Percentiles rank a stretch among this genome's conserved stretches.
These are phyloP conservation scores for Opisthocomus hoazin DNA, from an alignment of 2,113 vertebrate genomes.

Conservation along the genomic window DNA sequence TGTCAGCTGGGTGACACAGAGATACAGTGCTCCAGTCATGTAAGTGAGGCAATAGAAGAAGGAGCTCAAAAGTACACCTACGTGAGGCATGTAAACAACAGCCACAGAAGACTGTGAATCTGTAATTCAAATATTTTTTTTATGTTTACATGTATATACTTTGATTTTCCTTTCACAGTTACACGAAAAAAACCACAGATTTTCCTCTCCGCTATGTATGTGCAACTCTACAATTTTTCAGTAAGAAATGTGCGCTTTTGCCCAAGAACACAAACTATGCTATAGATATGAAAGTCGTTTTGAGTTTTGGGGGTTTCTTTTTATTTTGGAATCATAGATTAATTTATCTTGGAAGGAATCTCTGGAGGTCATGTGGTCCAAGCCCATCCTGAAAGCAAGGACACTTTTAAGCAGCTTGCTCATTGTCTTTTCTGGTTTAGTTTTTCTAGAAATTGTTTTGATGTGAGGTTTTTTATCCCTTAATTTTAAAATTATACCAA, in stretches of 20 bases:
- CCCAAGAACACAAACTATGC: neutral
- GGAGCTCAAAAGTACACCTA: neutral
- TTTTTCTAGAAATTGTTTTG: neutral
- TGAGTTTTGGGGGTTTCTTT: rapidly evolving
- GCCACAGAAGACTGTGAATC: neutral
- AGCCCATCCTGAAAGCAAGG: neutral
- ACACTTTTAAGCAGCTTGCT: neutral
- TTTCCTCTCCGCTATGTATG: neutral
- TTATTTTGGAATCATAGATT: neutral
- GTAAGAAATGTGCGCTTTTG: neutral
- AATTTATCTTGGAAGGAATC: neutral
- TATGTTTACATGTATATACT: neutral
- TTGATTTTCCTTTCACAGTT: neutral
- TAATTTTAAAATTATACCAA: neutral
- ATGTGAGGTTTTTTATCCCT: neutral
- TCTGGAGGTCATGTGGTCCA: neutral
- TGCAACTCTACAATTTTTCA: neutral
- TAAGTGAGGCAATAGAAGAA: neutral
- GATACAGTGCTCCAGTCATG: neutral
- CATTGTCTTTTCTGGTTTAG: neutral
- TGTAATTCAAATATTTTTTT: neutral
- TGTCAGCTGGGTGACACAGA: neutral
- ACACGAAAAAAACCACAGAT: neutral
- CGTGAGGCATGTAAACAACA: neutral
- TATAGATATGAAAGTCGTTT: neutral